Percentiles rank a stretch among this genome's conserved stretches.
These are phyloP conservation scores for Hydrozoanthus tunicans DNA, from an alignment of 64 coral and sea anemone species.

Conservation along the genomic window DNA sequence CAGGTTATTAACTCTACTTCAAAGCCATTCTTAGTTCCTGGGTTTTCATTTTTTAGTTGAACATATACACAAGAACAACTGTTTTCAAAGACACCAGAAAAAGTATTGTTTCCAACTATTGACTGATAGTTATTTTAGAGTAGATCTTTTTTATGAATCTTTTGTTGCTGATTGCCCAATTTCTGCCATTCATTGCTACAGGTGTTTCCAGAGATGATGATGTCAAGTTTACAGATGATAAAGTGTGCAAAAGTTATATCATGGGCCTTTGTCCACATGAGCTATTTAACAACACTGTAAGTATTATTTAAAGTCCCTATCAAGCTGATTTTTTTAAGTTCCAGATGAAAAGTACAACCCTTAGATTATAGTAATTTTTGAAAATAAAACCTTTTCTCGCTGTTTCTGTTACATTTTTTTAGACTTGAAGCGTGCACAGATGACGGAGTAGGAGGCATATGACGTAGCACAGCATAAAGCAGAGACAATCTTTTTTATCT, in stretches of 20 bases:
- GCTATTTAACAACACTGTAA: slow-evolving; percentile 98
- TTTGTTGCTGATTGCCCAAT: background rate
- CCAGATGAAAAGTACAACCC: no score
- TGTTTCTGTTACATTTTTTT: no score
- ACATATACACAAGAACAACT: background rate
- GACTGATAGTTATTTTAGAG: background rate
- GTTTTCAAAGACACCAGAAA: background rate
- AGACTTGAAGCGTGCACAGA: no score
- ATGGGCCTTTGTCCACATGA: slow-evolving; percentile 99
- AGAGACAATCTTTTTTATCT: no score
- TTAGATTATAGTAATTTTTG: no score
- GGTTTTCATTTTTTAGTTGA: background rate
- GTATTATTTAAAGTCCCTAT: background rate
- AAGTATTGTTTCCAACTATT: background rate
- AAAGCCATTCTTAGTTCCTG: background rate
- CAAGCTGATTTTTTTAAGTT: no score
- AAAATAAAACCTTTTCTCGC: no score
- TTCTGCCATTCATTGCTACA: slow-evolving; percentile 24
- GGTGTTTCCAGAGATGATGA: slow-evolving; percentile 84
- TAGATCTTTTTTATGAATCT: background rate
- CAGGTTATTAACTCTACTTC: background rate
- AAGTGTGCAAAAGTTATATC: slow-evolving; percentile 95
- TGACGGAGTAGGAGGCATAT: no score
- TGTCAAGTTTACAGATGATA: slow-evolving; percentile 93
- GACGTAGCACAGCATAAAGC: background rate